Evolutionary conservation across 1,140 invertebrate genomes (phyloP), one percentile per base, ranked within the genome.

Genomic region (Pogonomyrmex barbatus): DNA sequence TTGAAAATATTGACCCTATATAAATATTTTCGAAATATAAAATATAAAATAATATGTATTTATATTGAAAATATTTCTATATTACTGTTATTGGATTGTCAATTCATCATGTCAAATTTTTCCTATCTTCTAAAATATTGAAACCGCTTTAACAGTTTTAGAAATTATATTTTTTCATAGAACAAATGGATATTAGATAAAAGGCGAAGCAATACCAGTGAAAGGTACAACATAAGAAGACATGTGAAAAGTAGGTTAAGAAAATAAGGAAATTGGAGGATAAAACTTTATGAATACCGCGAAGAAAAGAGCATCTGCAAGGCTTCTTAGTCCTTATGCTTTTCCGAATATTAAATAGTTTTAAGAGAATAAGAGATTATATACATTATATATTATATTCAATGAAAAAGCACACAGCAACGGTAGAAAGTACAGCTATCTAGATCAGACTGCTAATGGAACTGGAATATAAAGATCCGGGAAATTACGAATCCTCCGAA

Each of bases 261-360:
- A 75, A 75, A 83, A 73, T 83, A 73, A 60, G 54, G 56, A 73
- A 83, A 83, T 83, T 83, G 79, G 75, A 83, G 54, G 42, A 62
- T 75, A 60, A 60, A 73, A 75, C 68, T 83, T 83, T 50, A 83
- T 73, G 67, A 82, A 73, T 83, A 73, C 10, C 42, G 52, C 30
- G 54, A 36, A 56, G 67, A 60, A 78, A 67, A 36, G 42, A 47
- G 68, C 54, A 70, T 83, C 33, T 30, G 12, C 68, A 24, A 36
- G 3, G 12, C 68, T 24, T 83, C 58, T 45, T 75, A 24, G 17
- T 45, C 10, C 12, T 60, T 30, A 50, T 17, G n/a, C 54, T 60
- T 73, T 75, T 39, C 36, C 17, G 30, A 60, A 83, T 73, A 73
- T 83, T 83, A 73, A 60, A 73, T 33, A 60, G 14, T 73, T 58